These are phyloP conservation scores for Hyles lineata DNA, from an alignment of 2,888 invertebrate species.

Conservation along the genomic window DNA sequence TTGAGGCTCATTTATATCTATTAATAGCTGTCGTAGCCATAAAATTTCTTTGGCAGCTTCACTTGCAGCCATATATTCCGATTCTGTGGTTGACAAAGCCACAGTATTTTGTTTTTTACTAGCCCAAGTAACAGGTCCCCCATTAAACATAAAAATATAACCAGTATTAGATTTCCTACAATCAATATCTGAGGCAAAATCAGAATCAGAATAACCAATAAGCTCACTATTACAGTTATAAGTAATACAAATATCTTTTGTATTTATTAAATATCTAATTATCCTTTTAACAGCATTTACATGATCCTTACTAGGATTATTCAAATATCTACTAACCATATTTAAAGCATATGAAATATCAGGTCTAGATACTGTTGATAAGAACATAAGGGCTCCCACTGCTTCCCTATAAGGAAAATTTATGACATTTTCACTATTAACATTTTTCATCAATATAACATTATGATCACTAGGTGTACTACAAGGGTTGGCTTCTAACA, in stretches of 20 bases:
- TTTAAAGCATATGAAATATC: constrained; percentile 37
- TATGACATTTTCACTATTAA: constrained; percentile 27
- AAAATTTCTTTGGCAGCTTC: constrained; percentile 39
- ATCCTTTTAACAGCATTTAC: constrained; percentile 42
- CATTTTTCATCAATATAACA: constrained; percentile 33
- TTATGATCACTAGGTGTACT: constrained; percentile 38
- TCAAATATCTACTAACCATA: constrained; percentile 37
- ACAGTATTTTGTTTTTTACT: constrained; percentile 42
- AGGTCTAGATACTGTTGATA: constrained; percentile 40
- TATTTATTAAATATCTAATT: constrained; percentile 42
- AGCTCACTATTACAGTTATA: constrained; percentile 39
- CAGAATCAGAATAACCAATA: constrained; percentile 45
- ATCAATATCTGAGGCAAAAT: constrained; percentile 45
- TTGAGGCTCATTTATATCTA: constrained; percentile 34
- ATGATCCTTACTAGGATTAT: constrained; percentile 31
- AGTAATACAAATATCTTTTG: constrained; percentile 43
- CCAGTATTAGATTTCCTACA: constrained; percentile 45
- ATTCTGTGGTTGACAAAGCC: constrained; percentile 41
- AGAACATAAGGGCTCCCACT: constrained; percentile 44
- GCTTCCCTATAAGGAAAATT: constrained; percentile 40
- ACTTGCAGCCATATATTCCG: constrained; percentile 42
- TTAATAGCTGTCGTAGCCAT: constrained; percentile 37
- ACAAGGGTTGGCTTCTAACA: constrained; percentile 38
- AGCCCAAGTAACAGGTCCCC: constrained; percentile 44
- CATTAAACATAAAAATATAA: constrained; percentile 46